phyloP scores from a whole-genome alignment of 2,113 vertebrate genomes.

The Aramus guarauna region DNA sequence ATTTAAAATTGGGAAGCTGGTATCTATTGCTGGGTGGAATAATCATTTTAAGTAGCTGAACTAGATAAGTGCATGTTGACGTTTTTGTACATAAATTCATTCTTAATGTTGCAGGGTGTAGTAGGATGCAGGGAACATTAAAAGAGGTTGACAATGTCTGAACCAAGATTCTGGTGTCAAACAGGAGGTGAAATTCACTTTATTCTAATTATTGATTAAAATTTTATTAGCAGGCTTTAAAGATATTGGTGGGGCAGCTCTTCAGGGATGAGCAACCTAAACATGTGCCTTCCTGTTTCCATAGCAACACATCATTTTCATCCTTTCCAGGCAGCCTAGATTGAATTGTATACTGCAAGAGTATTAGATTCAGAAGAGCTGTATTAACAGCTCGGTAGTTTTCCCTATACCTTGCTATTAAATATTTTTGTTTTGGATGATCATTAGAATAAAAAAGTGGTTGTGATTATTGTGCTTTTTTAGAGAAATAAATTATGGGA shows the following conservation, averaged over 20 bases:
- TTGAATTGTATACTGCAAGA: slow-evolving; percentile 53
- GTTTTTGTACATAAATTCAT: not conserved
- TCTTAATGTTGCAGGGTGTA: not conserved
- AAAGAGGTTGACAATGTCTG: not conserved
- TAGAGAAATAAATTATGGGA: not conserved
- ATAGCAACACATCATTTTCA: slow-evolving; percentile 70
- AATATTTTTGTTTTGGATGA: not conserved
- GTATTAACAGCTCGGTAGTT: slow-evolving; percentile 18
- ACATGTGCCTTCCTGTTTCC: slow-evolving; percentile 70
- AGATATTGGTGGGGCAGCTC: slow-evolving; percentile 40
- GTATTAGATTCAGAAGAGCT: slow-evolving; percentile 50
- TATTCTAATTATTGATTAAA: slow-evolving; percentile 41
- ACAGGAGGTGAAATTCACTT: slow-evolving; percentile 22
- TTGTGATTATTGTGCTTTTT: not conserved
- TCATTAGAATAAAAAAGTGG: not conserved
- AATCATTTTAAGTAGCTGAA: slow-evolving; percentile 1
- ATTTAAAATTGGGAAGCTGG: not conserved
- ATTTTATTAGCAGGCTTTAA: slow-evolving; percentile 57
- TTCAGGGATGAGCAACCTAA: slow-evolving; percentile 62
- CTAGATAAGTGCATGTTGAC: not conserved
- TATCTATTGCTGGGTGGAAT: not conserved
- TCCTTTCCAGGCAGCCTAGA: slow-evolving; percentile 61
- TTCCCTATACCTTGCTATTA: not conserved
- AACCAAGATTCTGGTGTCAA: slow-evolving; percentile 1
- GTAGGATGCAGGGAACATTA: not conserved